Evolutionary conservation across 2,888 invertebrate species (phyloP), one percentile per base, ranked within the genome.

Genomic region (Cantharis rufa): DNA sequence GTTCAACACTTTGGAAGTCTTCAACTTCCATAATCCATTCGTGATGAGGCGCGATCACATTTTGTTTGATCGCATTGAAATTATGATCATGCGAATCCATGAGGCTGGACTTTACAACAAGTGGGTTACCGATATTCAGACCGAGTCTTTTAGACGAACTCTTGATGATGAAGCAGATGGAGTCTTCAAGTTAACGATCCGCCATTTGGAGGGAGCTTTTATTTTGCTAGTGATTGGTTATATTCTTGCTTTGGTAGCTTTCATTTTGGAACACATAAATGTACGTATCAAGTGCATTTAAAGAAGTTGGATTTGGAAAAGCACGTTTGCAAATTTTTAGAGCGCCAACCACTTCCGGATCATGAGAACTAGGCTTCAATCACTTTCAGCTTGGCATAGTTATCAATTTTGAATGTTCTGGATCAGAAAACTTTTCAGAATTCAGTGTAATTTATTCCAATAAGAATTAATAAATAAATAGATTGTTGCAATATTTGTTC

Each of bases 61-160:
- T 64, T 63, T 71, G 10, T 70, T 71, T 5, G 61, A 73, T 11
- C 62, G 71, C 1, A 21, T 77, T 1, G 74, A 77, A 21, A 18
- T 13, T 10, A 24, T 74, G n/a, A 18, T 74, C 10, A 28, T 61
- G n/a, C 71, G 28, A 10, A 74, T 71, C 13, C 27, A 28, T 1
- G 74, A 77, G 10, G 15, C 62, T n/a, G 74, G 77, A 11, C 62
- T 77, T n/a, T 77, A 71, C 27, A 28, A 62, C 2, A 77, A 74
- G 16, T 77, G 77, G 77, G 24, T 62, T 62, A 71, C 68, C 10
- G 74, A 77, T 66, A 74, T 77, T 10, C 71, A 77, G 28, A 28
- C 27, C 1, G 73, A 61, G 1, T 71, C 69, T 16, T 71, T 71
- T 63, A 70, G 27, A 18, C 16, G 11, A 10, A 72, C 71, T 16